A percentile compares a stretch with the other conserved stretches of the same genome.
phyloP scores from a whole-genome alignment of 2,888 invertebrate species.

The Heliconius erato region DNA sequence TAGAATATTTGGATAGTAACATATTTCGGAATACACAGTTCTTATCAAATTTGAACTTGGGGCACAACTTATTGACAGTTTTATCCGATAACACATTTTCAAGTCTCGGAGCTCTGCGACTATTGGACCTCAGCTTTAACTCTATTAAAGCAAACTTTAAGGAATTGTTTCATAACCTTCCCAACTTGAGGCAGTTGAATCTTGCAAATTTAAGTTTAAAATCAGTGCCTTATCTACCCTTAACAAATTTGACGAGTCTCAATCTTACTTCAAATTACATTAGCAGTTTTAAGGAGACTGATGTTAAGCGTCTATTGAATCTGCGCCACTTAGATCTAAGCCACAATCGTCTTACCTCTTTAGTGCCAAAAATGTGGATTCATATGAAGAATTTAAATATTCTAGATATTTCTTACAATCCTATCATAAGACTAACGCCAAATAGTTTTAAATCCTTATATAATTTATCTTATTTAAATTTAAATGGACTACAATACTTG shows the following conservation, averaged over 20 bases:
- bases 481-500: conserved; percentile 90
- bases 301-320: conserved; percentile 89
- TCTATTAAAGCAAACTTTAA: conserved; percentile 93
- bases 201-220: conserved; percentile 92
- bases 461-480: conserved; percentile 90
- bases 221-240: conserved; percentile 90
- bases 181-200: conserved; percentile 91
- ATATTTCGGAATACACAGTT: conserved; percentile 94
- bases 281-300: conserved; percentile 89
- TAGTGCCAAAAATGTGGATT: conserved; percentile 91
- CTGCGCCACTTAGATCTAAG: conserved; percentile 91
- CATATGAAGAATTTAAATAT: conserved; percentile 90
- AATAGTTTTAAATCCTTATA: conserved; percentile 90
- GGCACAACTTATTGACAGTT: conserved; percentile 92
- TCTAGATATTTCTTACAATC: conserved; percentile 93
- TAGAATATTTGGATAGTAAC: conserved; percentile 95
- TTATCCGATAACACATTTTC: conserved; percentile 95
- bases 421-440: conserved; percentile 90
- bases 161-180: conserved; percentile 94
- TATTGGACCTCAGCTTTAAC: conserved; percentile 93
- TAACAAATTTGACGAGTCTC: conserved; percentile 91
- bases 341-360: conserved; percentile 90
- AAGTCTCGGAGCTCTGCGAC: conserved; percentile 91
- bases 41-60: conserved; percentile 91
- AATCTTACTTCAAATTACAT: conserved; percentile 93